These are phyloP conservation scores for Ptychochromis oligacanthus DNA, from an alignment of 2,113 vertebrate genomes.

Conservation along the genomic window DNA sequence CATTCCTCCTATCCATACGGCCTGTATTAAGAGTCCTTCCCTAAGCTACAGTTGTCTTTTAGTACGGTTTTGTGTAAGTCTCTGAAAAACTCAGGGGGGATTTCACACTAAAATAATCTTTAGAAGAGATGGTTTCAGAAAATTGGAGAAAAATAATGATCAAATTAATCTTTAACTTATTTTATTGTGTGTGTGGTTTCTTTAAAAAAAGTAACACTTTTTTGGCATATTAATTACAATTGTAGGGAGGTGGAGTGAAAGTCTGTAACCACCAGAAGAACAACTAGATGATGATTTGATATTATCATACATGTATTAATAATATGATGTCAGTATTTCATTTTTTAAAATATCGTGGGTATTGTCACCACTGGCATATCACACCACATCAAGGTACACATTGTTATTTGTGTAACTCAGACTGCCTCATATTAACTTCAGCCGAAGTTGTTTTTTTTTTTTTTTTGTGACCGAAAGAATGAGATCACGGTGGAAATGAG, in stretches of 20 bases:
- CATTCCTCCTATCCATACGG: neutral
- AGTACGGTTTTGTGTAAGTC: neutral
- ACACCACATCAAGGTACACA: neutral
- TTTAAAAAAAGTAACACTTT: too few relatives aligned
- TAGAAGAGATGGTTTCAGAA: neutral
- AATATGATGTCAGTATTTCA: neutral
- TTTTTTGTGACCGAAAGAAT: neutral
- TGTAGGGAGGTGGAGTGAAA: neutral
- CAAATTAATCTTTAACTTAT: neutral
- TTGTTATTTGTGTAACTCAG: neutral
- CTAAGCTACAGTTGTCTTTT: neutral
- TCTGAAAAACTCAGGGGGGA: too few relatives aligned
- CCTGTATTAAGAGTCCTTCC: neutral
- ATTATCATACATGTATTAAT: neutral
- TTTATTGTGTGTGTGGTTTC: neutral
- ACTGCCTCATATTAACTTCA: neutral
- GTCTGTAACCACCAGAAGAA: neutral
- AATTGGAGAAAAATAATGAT: neutral
- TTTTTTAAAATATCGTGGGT: neutral
- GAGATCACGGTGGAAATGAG: neutral
- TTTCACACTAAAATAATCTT: neutral
- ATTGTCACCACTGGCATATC: neutral
- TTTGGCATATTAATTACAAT: neutral
- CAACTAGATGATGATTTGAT: neutral
- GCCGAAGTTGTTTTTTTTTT: neutral